phyloP scores from a whole-genome alignment of 37 sponge, comb jelly and placozoan genomes.

The Halichondria panicea region DNA sequence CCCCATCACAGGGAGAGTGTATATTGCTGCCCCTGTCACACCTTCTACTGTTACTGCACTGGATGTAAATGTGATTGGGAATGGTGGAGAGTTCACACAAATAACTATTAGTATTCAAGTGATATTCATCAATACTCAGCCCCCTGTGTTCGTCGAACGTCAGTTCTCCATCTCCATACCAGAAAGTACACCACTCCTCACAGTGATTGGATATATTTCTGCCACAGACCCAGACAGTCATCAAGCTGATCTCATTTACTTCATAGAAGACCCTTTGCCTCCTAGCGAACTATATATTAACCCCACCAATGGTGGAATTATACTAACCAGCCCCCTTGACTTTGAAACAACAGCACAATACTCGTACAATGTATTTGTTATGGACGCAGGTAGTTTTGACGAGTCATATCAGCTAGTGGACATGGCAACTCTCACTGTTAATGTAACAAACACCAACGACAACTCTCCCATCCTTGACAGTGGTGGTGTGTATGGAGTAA shows the following conservation, averaged over 20 bases:
- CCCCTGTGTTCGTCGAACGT: conserved; percentile 33
- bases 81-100: background rate
- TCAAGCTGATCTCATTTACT: conserved; percentile 22
- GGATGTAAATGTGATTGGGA: conserved; percentile 44
- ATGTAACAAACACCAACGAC: conserved; percentile 62
- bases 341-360: conserved; percentile 38
- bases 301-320: conserved; percentile 39
- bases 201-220: conserved; percentile 3
- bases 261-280: background rate
- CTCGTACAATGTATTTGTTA: conserved; percentile 25
- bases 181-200: conserved; percentile 45
- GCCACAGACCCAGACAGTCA: conserved; percentile 65
- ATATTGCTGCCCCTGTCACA: conserved; percentile 20
- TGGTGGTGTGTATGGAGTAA: conserved; percentile 66
- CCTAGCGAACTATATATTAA: conserved; percentile 48
- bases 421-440: conserved; percentile 32
- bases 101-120: conserved; percentile 41
- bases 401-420: conserved; percentile 36
- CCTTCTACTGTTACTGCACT: conserved; percentile 32
- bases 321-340: conserved; percentile 54
- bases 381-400: conserved; percentile 69
- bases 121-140: conserved; percentile 16
- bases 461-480: conserved; percentile 40
- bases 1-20: conserved; percentile 24
- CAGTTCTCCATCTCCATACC: conserved; percentile 23